Evolutionary conservation across 2,113 vertebrate species (phyloP).

Genomic region (Thamnophis sirtalis): DNA sequence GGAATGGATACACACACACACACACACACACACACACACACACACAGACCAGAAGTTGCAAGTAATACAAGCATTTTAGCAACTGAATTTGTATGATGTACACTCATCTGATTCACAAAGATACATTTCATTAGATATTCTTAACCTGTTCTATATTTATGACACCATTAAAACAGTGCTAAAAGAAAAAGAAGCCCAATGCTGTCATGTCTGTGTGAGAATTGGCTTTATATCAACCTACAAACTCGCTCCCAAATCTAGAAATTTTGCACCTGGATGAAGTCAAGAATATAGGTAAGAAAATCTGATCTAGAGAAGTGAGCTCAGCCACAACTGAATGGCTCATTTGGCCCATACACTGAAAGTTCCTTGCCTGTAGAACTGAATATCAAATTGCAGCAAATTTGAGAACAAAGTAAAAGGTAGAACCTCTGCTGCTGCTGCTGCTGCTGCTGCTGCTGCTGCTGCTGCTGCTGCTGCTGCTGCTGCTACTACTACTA

Average conservation of each 20-base stretch:
- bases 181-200: background rate
- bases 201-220: background rate
- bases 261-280: background rate
- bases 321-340: background rate
- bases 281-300: background rate
- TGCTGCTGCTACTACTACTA: no score
- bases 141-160: background rate
- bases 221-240: background rate
- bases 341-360: background rate
- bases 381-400: background rate
- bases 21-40: no score
- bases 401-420: background rate
- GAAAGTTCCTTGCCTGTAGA: background rate
- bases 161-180: background rate
- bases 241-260: background rate
- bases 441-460: no score
- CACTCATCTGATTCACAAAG: background rate
- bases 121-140: background rate
- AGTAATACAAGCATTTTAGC: background rate
- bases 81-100: background rate
- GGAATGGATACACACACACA: no score
- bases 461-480: no score
- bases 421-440: background rate
- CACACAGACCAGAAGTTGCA: background rate
- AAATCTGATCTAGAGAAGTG: background rate